Evolutionary conservation across 2,888 invertebrate genomes (phyloP), one percentile per base, ranked within the genome.

Genomic region (Meteorus cinctellus): DNA sequence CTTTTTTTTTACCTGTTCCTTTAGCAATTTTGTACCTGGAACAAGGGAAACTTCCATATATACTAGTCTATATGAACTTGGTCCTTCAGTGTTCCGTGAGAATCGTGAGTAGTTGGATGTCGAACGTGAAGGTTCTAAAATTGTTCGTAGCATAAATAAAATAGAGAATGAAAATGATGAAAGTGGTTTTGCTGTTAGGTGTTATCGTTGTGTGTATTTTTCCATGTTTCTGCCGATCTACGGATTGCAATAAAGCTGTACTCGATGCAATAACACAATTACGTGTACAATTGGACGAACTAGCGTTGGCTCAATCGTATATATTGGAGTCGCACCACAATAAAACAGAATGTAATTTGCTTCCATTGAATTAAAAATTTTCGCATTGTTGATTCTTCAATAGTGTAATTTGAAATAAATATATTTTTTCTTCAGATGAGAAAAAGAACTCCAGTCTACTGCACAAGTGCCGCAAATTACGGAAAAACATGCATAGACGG

Each of bases 21-120:
- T 65, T 65, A 36, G 65, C 14, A 19, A 63, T 55, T 41, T 36
- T 34, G 55, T 31, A 72, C 72, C 63, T 63, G 63, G 48, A 63
- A 62, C 12, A 24, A 19, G 63, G 10, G 19, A 55, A 55, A 55
- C 12, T 27, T 60, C 67, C 72, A 75, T 75, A 75, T 69, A 75
- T 72, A 72, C 75, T 48, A 59, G 67, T 75, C 70, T 48, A 75
- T 6, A 29, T 45, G 51, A 60, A 48, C 29, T 66, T 45, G 67
- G 48, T n/a, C 29, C 31, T 63, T 31, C 63, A 63, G 34, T 31
- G 31, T 63, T 29, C 31, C 34, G 16, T 3, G 41, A 14, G 31
- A 36, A 27, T 69, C 34, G 59, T 51, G 19, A 8, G 19, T 48
- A 34, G 34, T 12, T 59, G 55, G 55, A 55, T 31, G 48, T 60